Percentiles rank a stretch among this genome's conserved stretches.
Evolutionary conservation across 2,113 vertebrate genomes (phyloP).

Genomic region (Plecturocebus donacophilus): DNA sequence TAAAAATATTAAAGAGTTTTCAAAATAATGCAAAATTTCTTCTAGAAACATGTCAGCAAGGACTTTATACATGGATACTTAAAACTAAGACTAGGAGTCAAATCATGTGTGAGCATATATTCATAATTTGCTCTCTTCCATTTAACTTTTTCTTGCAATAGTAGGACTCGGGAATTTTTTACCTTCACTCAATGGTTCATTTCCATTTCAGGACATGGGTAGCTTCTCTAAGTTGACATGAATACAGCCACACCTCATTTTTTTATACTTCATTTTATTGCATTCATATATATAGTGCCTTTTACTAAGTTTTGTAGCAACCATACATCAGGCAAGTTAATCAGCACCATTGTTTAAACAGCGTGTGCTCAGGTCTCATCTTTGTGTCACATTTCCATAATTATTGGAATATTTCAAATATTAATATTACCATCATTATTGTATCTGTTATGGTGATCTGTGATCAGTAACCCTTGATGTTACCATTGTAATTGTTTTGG

Average conservation of each 20-base stretch:
- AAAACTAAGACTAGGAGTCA: not conserved
- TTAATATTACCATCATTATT: not conserved
- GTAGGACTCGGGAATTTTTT: conserved; percentile 43
- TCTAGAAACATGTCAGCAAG: not conserved
- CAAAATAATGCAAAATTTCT: not conserved
- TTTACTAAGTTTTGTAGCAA: not conserved
- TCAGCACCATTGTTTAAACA: not conserved
- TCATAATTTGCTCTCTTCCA: not conserved
- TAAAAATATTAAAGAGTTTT: conserved; percentile 22
- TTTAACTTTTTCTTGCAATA: conserved; percentile 24
- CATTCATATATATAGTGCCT: not conserved
- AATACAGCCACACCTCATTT: not conserved
- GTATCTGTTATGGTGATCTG: not conserved
- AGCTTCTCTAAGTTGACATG: conserved; percentile 75
- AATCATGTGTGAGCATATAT: not conserved
- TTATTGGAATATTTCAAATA: not conserved
- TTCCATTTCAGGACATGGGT: conserved; percentile 34
- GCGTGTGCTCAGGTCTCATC: not conserved
- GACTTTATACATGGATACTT: not conserved
- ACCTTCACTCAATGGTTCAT: conserved; percentile 37
- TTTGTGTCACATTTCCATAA: not conserved
- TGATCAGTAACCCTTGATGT: too few relatives aligned
- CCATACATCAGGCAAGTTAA: not conserved
- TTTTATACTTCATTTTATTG: not conserved
- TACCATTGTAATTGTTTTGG: too few relatives aligned